phyloP scores from a whole-genome alignment of 2,888 invertebrate genomes.

The Caenorhabditis drosophilae region DNA sequence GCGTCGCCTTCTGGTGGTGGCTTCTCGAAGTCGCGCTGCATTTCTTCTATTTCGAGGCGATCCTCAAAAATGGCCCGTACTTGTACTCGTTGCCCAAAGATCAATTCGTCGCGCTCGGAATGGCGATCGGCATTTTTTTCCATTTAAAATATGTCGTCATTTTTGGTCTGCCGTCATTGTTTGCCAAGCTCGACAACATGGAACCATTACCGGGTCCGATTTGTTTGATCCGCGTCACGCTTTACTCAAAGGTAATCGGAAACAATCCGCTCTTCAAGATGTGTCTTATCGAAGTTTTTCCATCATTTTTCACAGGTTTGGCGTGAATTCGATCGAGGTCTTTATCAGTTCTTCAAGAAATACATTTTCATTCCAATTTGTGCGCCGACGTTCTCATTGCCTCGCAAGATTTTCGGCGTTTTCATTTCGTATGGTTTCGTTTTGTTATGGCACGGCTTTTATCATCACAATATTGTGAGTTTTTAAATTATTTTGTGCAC shows the following conservation, averaged over 20 bases:
- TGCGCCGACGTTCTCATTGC: conserved; percentile 69
- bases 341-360: conserved; percentile 71
- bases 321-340: conserved; percentile 72
- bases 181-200: conserved; percentile 71
- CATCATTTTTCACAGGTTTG: conserved; percentile 65
- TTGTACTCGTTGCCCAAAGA: conserved; percentile 58
- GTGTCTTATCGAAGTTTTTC: not conserved
- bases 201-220: conserved; percentile 70
- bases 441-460: conserved; percentile 72
- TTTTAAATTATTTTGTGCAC: not conserved
- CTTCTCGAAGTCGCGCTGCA: conserved; percentile 69
- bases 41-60: conserved; percentile 70
- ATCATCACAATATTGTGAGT: conserved; percentile 68
- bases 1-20: conserved; percentile 70
- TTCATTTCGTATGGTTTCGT: conserved; percentile 71
- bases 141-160: conserved; percentile 72
- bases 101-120: conserved; percentile 65
- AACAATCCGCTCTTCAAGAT: not conserved
- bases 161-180: conserved; percentile 70
- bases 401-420: conserved; percentile 70
- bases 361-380: conserved; percentile 72
- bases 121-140: conserved; percentile 71
- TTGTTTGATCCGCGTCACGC: conserved; percentile 71
- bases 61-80: conserved; percentile 58
- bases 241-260: conserved; percentile 69